These are phyloP conservation scores for Ptychodera flava DNA, from an alignment of 35 echinoderm and acorn worm species.

Conservation along the genomic window DNA sequence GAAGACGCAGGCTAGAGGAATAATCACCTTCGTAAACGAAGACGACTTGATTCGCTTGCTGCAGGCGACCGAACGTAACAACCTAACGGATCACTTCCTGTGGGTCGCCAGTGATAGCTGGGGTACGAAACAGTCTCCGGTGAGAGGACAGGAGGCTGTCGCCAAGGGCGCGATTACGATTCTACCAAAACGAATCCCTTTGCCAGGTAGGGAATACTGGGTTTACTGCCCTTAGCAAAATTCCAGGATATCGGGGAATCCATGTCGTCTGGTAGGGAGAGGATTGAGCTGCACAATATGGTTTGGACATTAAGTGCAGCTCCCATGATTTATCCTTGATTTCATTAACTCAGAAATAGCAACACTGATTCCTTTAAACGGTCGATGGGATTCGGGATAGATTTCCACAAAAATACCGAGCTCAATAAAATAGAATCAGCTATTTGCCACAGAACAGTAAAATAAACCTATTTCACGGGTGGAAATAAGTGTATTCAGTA, in stretches of 20 bases:
- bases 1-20: constrained; percentile 42
- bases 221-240: too few relatives aligned
- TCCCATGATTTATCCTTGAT: too few relatives aligned
- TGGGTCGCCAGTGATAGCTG: constrained; percentile 96
- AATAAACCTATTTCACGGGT: too few relatives aligned
- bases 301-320: too few relatives aligned
- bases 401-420: too few relatives aligned
- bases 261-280: not conserved
- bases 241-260: not conserved
- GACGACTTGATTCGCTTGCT: constrained; percentile 63
- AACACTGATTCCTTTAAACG: too few relatives aligned
- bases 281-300: too few relatives aligned
- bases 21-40: constrained; percentile 74
- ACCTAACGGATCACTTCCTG: constrained; percentile 55
- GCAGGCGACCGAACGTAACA: constrained; percentile 38
- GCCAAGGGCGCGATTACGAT: constrained; percentile 94
- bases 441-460: too few relatives aligned
- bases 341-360: too few relatives aligned
- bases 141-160: constrained; percentile 25
- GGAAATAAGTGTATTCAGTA: too few relatives aligned
- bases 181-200: constrained; percentile 32
- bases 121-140: constrained; percentile 78
- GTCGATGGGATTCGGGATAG: too few relatives aligned
- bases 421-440: too few relatives aligned
- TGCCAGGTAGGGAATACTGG: constrained; percentile 12